Evolutionary conservation across 2,797 vertebrate genomes (phyloP).

Genomic region (Anolis apletophallus): DNA sequence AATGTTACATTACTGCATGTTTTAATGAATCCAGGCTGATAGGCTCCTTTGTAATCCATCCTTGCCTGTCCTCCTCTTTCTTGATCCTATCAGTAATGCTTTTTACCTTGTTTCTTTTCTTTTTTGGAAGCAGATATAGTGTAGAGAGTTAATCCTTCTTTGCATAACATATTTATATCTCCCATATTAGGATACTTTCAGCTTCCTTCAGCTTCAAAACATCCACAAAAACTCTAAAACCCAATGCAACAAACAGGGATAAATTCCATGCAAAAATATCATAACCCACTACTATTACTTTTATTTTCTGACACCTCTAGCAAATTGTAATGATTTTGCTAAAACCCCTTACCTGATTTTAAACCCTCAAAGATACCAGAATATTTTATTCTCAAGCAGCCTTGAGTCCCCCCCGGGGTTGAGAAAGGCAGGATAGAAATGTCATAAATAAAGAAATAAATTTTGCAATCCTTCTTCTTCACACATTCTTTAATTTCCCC

Average conservation of each 20-base stretch:
- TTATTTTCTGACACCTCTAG: neutral
- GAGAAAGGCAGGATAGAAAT: no score
- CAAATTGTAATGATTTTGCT: neutral
- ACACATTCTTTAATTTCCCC: neutral
- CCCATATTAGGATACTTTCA: neutral
- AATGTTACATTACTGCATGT: neutral
- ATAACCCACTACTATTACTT: neutral
- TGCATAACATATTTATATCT: neutral
- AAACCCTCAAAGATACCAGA: neutral
- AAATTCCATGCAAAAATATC: no score
- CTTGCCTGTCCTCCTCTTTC: neutral
- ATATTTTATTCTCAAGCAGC: neutral
- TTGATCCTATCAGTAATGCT: neutral
- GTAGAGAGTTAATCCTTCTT: neutral
- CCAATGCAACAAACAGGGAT: no score
- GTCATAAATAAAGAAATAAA: no score
- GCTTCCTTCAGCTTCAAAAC: constrained; percentile 3
- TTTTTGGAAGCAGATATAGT: neutral
- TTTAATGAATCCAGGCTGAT: neutral
- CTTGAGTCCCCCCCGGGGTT: no score
- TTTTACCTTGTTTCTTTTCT: neutral
- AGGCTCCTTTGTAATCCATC: neutral
- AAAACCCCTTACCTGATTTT: neutral
- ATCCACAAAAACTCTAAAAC: neutral
- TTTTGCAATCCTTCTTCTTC: neutral